Base-by-base conservation (phyloP, 92 coral and sea anemone genomes). In the Anthopleura xanthogrammica region DNA sequence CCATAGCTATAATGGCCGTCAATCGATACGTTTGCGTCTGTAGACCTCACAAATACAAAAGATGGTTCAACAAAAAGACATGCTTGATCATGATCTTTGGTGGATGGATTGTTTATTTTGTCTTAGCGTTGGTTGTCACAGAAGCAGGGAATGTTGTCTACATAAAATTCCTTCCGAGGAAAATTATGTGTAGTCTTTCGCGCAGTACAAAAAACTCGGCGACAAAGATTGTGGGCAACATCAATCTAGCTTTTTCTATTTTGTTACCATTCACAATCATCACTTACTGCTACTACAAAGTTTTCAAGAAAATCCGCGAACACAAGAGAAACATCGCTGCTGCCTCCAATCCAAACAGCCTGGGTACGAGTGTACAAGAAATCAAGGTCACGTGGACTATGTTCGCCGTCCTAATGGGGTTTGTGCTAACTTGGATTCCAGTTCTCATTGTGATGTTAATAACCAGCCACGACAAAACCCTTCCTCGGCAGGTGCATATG, bases 11-110 rank as follows among this genome's bases (percentile, higher is more conserved):
- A 1, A 73, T 73, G 13, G 77, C 84, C 3, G 20, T 66, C 23
- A 80, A 80, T 75, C 48, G 84, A 46, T 80, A 40, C 64, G 12
- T 62, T 22, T 41, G 84, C 52, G 73, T 80, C 41, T 71, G 71
- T 41, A 41, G 46, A 39, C 71, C 76, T 1, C 43, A 40, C 2
- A 43, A 65, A 14, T 80, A 80, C 77, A 68, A 66, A 39, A 17
- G 12, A 7, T 41, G 65, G 11, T 80, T 80, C 76, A 41, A 50
- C 16, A 68, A 20, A 20, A 50, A 55, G 16, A 50, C 75, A 64
- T 62, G 56, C 7, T 41, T 29, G 36, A 29, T 19, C 42, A 24
- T 80, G 22, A 46, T 46, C 5, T 0, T 5, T 52, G 62, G 16
- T 54, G 77, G 20, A 14, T 54, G 16, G 57, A 36, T n/a, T 62